phyloP scores from a whole-genome alignment of 2,888 invertebrate species.

The Steinernema carpocapsae region DNA sequence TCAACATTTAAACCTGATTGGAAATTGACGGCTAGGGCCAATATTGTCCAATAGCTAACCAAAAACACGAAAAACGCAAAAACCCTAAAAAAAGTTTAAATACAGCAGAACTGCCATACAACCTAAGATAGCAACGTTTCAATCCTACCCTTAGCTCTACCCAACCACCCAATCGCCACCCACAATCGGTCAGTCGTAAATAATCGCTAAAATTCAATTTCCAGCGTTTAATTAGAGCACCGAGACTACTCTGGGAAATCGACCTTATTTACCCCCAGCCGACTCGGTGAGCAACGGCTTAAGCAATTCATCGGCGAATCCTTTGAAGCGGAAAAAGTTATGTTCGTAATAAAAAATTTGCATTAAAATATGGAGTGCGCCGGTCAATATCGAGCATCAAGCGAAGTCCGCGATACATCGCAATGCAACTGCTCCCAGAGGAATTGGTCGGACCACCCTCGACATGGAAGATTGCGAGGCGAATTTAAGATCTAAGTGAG shows the following conservation, averaged over 20 bases:
- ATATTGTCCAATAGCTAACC: too few relatives aligned
- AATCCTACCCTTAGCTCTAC: too few relatives aligned
- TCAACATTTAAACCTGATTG: too few relatives aligned
- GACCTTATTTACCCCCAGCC: constrained; percentile 6
- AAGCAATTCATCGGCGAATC: background rate
- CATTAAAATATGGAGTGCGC: constrained; percentile 5
- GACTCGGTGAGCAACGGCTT: background rate
- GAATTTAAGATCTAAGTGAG: constrained; percentile 1
- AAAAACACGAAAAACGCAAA: too few relatives aligned
- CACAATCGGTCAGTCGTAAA: background rate
- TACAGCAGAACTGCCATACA: too few relatives aligned
- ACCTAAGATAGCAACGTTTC: too few relatives aligned
- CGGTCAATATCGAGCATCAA: background rate
- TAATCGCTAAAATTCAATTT: constrained; percentile 6
- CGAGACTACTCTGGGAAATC: background rate
- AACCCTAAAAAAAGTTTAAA: too few relatives aligned
- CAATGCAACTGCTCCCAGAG: background rate
- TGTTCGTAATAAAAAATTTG: constrained; percentile 15
- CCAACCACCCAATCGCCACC: too few relatives aligned
- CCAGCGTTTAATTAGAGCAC: background rate
- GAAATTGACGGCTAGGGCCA: too few relatives aligned
- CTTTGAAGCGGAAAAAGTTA: background rate
- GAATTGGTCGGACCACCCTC: background rate
- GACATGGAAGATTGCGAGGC: background rate
- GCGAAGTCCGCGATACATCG: background rate